phyloP scores from a whole-genome alignment of 2,888 invertebrate genomes.

The Agrochola macilenta region DNA sequence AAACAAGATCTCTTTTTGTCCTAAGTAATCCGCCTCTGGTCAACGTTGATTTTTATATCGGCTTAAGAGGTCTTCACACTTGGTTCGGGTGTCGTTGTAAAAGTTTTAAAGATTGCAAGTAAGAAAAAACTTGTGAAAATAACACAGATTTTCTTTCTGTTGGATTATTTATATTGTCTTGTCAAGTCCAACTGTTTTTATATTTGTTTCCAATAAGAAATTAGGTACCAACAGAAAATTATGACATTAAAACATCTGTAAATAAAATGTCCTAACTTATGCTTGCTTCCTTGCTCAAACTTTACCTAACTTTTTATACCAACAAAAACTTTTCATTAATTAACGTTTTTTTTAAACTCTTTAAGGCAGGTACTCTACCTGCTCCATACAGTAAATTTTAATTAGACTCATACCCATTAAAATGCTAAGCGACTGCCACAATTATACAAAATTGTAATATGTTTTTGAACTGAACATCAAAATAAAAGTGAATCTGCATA shows the following conservation, averaged over 20 bases:
- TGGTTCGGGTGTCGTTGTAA: not conserved
- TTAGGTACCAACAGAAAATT: not conserved
- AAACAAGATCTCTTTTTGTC: slow-evolving; percentile 90
- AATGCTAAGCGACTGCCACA: slow-evolving; percentile 40
- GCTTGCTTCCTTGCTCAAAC: not conserved
- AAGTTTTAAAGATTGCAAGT: not conserved
- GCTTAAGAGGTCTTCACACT: slow-evolving; percentile 71
- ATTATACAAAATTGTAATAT: slow-evolving; percentile 30
- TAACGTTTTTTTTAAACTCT: no score
- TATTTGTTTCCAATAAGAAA: not conserved
- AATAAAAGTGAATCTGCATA: slow-evolving; percentile 44
- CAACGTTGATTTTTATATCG: slow-evolving; percentile 89
- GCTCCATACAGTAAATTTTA: slow-evolving; percentile 11
- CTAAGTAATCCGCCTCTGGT: slow-evolving; percentile 90
- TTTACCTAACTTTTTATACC: not conserved
- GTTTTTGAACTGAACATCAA: slow-evolving; percentile 27
- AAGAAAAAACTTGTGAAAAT: not conserved
- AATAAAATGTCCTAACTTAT: no score
- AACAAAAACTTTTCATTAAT: not conserved
- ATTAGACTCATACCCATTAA: slow-evolving; percentile 37
- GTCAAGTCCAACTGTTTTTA: not conserved
- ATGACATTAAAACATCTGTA: not conserved
- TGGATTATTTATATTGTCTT: not conserved
- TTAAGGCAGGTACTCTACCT: not conserved
- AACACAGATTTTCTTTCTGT: not conserved